phyloP scores from a whole-genome alignment of 2,888 invertebrate genomes.

The Lasius fuliginosus region DNA sequence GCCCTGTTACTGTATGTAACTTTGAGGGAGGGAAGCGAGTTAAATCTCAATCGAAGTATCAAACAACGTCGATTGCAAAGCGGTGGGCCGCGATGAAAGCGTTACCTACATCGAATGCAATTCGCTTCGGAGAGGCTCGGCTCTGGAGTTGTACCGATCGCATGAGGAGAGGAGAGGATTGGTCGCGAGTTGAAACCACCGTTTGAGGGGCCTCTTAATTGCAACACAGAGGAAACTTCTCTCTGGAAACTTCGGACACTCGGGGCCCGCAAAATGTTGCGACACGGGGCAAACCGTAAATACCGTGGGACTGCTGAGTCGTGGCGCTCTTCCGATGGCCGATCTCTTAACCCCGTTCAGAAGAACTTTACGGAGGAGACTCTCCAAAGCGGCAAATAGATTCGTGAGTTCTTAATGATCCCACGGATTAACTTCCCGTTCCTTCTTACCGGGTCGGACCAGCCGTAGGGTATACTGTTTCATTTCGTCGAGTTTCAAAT shows the following conservation, averaged over 20 bases:
- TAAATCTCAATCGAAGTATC: conserved; percentile 50
- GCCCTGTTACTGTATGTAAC: conserved; percentile 9
- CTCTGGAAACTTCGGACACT: conserved; percentile 50
- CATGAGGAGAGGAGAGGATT: conserved; percentile 25
- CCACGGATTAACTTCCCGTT: conserved; percentile 68
- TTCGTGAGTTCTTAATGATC: conserved; percentile 51
- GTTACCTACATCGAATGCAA: conserved; percentile 59
- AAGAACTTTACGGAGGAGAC: conserved; percentile 33
- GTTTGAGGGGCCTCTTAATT: conserved; percentile 60
- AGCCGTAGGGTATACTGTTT: conserved; percentile 37
- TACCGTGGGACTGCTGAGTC: not conserved
- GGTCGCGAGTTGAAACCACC: conserved; percentile 53
- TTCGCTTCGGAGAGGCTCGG: conserved; percentile 40
- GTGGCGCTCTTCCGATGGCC: conserved; percentile 25
- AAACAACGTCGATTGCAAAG: conserved; percentile 52
- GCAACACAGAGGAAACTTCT: conserved; percentile 56
- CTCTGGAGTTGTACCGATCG: conserved; percentile 41
- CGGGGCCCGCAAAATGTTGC: conserved; percentile 22
- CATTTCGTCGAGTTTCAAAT: conserved; percentile 57
- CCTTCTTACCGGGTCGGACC: conserved; percentile 44
- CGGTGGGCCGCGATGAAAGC: conserved; percentile 38
- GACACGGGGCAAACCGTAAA: conserved; percentile 35
- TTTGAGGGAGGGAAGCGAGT: conserved; percentile 16
- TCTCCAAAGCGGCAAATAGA: conserved; percentile 49
- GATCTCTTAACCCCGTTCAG: conserved; percentile 39